Percentiles rank a stretch among this genome's conserved stretches.
Conservation (phyloP, 2,113 vertebrate species). For the Oreochromis tanganicae region DNA sequence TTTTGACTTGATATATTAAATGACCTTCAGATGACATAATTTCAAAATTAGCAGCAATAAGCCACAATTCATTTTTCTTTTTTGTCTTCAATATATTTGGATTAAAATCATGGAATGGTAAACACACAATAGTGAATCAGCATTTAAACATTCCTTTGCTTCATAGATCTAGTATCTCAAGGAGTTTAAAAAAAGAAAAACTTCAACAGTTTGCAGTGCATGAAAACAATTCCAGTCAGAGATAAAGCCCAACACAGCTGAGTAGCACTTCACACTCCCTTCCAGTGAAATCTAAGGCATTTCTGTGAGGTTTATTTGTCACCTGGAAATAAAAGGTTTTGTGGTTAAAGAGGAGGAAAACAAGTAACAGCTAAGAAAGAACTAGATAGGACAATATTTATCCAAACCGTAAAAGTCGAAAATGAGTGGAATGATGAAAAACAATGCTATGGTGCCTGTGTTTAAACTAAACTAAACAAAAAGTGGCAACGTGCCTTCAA, state of each 20-base stretch:
- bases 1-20: not conserved
- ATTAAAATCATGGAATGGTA: conserved; percentile 7
- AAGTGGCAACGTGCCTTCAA: not conserved
- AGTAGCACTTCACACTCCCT: conserved; percentile 14
- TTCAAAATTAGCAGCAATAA: conserved; percentile 52
- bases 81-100: not conserved
- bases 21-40: conserved; percentile 18
- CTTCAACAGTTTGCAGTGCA: conserved; percentile 30
- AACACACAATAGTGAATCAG: not conserved
- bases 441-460: not conserved
- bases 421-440: not conserved
- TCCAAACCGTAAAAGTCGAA: not conserved
- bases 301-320: conserved; percentile 40
- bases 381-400: not conserved
- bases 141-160: not conserved
- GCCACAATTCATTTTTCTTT: not conserved
- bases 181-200: not conserved
- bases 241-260: not conserved
- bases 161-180: conserved; percentile 2
- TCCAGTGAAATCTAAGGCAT: conserved; percentile 57
- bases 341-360: not conserved
- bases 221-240: conserved; percentile 31
- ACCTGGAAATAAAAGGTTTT: not conserved
- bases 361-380: not conserved
- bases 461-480: not conserved